phyloP scores from a whole-genome alignment of 2,888 invertebrate genomes.

The Dyspetes luteomarginatus region DNA sequence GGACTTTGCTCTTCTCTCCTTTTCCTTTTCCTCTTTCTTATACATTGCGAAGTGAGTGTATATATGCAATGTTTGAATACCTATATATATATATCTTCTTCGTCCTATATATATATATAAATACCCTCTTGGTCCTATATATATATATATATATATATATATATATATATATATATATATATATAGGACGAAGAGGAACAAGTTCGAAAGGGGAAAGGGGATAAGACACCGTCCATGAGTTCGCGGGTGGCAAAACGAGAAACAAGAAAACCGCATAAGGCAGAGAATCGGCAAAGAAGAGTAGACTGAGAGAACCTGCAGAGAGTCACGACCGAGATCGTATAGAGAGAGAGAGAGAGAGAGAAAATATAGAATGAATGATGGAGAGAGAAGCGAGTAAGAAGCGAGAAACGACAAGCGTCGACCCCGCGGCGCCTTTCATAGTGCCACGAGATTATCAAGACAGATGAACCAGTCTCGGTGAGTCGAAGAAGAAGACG shows the following conservation, averaged over 20 bases:
- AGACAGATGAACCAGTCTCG: conserved; percentile 69
- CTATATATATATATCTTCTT: no score
- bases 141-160: no score
- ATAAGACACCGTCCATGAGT: conserved; percentile 38
- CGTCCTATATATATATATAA: no score
- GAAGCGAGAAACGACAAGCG: conserved; percentile 65
- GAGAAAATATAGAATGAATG: conserved; percentile 20
- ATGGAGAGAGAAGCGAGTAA: conserved; percentile 21
- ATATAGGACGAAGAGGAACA: conserved; percentile 28
- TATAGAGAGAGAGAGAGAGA: conserved; percentile 30
- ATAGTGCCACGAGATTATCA: conserved; percentile 71
- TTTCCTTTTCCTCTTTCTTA: background rate
- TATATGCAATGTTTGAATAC: background rate
- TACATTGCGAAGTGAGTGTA: background rate
- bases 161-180: no score
- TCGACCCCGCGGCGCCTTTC: conserved; percentile 70
- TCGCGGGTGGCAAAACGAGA: conserved; percentile 62
- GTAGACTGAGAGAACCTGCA: conserved; percentile 15
- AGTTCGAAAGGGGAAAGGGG: conserved; percentile 32
- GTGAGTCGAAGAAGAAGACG: conserved; percentile 50
- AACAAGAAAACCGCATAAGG: conserved; percentile 52
- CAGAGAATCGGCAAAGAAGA: conserved; percentile 40
- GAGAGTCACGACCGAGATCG: conserved; percentile 58
- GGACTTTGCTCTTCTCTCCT: conserved; percentile 22
- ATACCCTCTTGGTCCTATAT: no score